Percentiles rank a stretch among this genome's conserved stretches.
These are phyloP conservation scores for Montipora capricornis DNA, from an alignment of 64 coral and sea anemone species.

Conservation along the genomic window DNA sequence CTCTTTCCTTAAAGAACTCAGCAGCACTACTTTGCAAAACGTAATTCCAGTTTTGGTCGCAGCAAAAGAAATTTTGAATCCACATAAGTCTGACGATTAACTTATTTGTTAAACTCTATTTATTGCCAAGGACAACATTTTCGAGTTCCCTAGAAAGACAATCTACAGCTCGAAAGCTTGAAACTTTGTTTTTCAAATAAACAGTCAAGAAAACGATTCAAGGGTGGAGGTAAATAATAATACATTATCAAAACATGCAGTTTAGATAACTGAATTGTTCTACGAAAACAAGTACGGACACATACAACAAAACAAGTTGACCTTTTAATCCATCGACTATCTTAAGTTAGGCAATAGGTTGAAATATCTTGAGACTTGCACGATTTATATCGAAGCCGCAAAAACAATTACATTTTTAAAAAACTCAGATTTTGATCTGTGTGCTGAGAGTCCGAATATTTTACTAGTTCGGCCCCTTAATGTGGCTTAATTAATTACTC, in stretches of 20 bases:
- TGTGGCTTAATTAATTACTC: no score
- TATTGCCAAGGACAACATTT: neutral
- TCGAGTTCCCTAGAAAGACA: neutral
- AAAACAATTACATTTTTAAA: neutral
- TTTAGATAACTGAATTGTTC: neutral
- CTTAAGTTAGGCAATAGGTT: no score
- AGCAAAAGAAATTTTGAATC: no score
- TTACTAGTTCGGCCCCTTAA: no score
- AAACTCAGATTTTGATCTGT: no score
- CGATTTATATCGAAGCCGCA: neutral
- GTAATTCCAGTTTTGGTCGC: no score
- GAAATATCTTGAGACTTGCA: neutral
- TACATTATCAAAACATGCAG: neutral
- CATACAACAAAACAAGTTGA: neutral
- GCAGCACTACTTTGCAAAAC: no score
- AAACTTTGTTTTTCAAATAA: neutral
- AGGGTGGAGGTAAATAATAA: neutral
- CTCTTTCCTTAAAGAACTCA: no score
- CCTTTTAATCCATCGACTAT: neutral
- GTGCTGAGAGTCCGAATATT: no score
- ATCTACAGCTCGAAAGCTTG: neutral
- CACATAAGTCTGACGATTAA: no score
- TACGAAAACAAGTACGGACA: neutral
- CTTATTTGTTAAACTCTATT: no score
- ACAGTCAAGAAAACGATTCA: neutral